A percentile compares a stretch with the other conserved stretches of the same genome.
These are phyloP conservation scores for Clarias fuscus DNA, from an alignment of 2,797 vertebrate genomes.

Conservation along the genomic window DNA sequence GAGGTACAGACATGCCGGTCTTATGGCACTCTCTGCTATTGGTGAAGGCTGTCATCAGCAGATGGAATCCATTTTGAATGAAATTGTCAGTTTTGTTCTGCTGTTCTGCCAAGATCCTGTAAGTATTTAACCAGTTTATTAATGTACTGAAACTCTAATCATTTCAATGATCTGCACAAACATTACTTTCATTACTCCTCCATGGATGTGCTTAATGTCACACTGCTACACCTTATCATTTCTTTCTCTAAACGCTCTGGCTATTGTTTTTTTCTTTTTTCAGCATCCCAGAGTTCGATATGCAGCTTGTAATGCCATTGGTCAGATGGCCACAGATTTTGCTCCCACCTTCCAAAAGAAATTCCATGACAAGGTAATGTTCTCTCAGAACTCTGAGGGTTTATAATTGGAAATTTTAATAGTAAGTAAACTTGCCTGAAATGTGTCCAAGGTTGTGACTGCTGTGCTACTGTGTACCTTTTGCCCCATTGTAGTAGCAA, in stretches of 20 bases:
- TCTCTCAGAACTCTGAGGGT: background rate
- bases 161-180: background rate
- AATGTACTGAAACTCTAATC: background rate
- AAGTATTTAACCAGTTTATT: slow-evolving; percentile 64
- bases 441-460: background rate
- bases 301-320: slow-evolving; percentile 95
- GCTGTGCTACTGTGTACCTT: background rate
- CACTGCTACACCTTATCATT: background rate
- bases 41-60: slow-evolving; percentile 99
- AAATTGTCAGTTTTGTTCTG: slow-evolving; percentile 95
- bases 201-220: background rate
- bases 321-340: slow-evolving; percentile 99
- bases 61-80: slow-evolving; percentile 97
- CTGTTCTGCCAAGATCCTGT: slow-evolving; percentile 95
- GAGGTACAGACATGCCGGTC: slow-evolving; percentile 94
- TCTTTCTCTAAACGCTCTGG: background rate
- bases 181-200: background rate
- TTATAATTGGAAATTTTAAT: background rate
- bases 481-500: background rate
- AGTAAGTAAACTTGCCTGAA: background rate
- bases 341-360: slow-evolving; percentile 99
- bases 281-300: slow-evolving; percentile 98
- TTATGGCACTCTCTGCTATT: slow-evolving; percentile 97
- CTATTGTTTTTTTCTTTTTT: slow-evolving; percentile 39
- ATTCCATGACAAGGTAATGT: slow-evolving; percentile 91